Conservation (phyloP, 2,888 invertebrate genomes). For the Tenthredo livida region DNA sequence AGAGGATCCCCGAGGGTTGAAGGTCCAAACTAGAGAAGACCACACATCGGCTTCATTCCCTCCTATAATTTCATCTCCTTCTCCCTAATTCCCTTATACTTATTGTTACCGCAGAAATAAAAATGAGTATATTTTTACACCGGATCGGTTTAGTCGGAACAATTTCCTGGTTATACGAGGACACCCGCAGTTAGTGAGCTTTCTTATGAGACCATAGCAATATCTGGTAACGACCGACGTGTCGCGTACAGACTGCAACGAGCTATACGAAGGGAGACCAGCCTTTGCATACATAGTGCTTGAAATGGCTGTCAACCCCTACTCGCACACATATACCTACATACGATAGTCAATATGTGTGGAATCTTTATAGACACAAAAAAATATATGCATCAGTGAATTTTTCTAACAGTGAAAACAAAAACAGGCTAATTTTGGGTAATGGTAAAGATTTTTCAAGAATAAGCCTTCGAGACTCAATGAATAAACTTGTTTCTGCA, state of each 20-base stretch:
- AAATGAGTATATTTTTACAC: not conserved
- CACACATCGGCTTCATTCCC: not conserved
- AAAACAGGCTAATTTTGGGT: not conserved
- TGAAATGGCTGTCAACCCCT: conserved; percentile 41
- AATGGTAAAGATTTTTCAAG: not conserved
- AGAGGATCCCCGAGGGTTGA: not conserved
- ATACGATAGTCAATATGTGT: not conserved
- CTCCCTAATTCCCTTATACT: not conserved
- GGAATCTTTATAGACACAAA: not conserved
- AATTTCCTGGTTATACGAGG: not conserved
- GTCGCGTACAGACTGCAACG: conserved; percentile 15
- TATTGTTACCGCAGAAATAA: not conserved
- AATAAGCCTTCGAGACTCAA: not conserved
- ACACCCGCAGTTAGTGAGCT: conserved; percentile 28
- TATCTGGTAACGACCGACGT: conserved; percentile 48
- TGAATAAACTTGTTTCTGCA: not conserved
- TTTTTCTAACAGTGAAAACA: not conserved
- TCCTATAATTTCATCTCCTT: not conserved
- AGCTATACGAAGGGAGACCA: conserved; percentile 7
- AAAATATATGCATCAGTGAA: not conserved
- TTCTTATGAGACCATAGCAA: conserved; percentile 46
- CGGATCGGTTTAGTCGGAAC: not conserved
- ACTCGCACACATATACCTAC: not conserved
- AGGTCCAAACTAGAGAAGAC: not conserved
- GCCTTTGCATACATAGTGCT: conserved; percentile 49